Base-by-base conservation (phyloP, 2,113 vertebrate species). In the Sander lucioperca region DNA sequence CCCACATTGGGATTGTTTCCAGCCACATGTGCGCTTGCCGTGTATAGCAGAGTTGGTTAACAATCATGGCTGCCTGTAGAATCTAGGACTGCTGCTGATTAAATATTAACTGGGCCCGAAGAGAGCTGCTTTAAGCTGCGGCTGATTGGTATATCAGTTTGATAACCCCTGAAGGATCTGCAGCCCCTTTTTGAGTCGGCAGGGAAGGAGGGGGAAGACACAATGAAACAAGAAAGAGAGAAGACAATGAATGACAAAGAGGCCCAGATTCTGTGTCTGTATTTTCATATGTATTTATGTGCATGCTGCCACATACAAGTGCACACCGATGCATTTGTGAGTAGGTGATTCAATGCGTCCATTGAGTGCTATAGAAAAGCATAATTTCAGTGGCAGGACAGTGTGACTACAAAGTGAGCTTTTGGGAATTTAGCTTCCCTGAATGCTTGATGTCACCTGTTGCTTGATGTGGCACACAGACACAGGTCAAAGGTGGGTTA, bases 51-150 rank as follows among this genome's bases (percentile, higher is more conserved):
- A 30, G 72, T 64, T 86, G 66, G 75, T 91, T 92, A 87, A 90
- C 86, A 85, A 89, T 87, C 77, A 74, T 84, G 88, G 84, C 84
- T 80, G 93, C 87, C 65, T 79, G 88, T 91, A 59, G 89, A 95
- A 94, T 93, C 88, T 94, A 91, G 93, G 92, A 86, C 93, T 94
- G 82, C 87, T 90, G 84, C 87, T 90, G 86, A 93, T 94, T 93
- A 93, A 95, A 94, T 92, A 93, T 93, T 94, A 93, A 94, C 89
- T 63, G 79, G 80, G 81, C 86, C 84, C 77, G 18, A 74, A 86
- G 85, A 89, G 88, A 66, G 84, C 74, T 78, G 87, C 83, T 90
- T 93, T 90, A 92, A 94, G 91, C 86, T 93, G 77, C 21, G 47
- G 82, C 87, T 93, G 89, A 94, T 93, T 92, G 84, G 82, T 89